Evolutionary conservation across 2,797 vertebrate species (phyloP).

Genomic region (Heliangelus exortis): DNA sequence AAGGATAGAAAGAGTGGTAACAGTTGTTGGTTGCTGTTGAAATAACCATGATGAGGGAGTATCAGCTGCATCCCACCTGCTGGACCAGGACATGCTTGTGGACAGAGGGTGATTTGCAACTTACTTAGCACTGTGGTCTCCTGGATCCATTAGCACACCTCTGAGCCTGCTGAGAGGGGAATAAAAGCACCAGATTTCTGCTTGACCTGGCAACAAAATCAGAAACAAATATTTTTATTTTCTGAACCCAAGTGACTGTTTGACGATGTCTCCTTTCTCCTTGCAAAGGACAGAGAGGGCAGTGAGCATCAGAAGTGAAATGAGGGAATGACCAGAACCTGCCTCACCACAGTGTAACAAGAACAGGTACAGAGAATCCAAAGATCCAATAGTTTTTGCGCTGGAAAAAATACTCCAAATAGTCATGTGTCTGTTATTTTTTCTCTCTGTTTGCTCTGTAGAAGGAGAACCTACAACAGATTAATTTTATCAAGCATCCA

Average conservation of each 20-base stretch:
- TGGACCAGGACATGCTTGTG: rapidly evolving
- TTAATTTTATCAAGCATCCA: not conserved
- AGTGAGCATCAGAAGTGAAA: not conserved
- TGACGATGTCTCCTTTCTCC: not conserved
- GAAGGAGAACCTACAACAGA: not conserved
- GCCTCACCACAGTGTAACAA: not conserved
- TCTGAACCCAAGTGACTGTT: not conserved
- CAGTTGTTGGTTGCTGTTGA: not conserved
- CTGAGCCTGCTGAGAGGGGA: not conserved
- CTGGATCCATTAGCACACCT: conserved; percentile 15
- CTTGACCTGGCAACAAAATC: not conserved
- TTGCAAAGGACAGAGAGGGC: not conserved
- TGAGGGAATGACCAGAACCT: not conserved
- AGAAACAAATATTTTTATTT: not conserved
- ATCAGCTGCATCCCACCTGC: not conserved
- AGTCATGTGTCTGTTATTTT: not conserved
- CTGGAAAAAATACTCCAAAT: not conserved
- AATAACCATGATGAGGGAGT: not conserved
- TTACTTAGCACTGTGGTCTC: not conserved
- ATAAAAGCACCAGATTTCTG: not conserved
- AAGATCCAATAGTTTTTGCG: not conserved
- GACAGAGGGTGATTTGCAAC: not conserved
- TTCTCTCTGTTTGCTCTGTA: not conserved
- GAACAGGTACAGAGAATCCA: not conserved
- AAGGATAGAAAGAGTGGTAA: not conserved